phyloP scores from a whole-genome alignment of 2,113 vertebrate species.

The Nettapus auritus region DNA sequence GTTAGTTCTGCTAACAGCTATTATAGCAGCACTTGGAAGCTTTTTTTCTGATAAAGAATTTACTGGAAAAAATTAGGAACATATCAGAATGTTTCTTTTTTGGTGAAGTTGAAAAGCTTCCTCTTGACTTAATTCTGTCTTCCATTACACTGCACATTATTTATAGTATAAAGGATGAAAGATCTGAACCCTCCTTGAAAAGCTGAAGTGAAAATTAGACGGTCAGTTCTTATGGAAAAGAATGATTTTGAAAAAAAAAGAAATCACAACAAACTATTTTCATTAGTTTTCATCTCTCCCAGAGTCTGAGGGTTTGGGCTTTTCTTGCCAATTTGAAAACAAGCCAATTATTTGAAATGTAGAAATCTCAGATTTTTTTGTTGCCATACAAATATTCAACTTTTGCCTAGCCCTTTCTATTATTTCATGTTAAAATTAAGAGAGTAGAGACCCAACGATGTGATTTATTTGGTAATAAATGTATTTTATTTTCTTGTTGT shows the following conservation, averaged over 20 bases:
- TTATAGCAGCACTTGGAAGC: not conserved
- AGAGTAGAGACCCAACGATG: not conserved
- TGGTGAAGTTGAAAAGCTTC: not conserved
- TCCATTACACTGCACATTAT: not conserved
- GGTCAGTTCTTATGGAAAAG: not conserved
- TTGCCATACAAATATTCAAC: not conserved
- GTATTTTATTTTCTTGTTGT: not conserved
- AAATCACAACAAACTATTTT: not conserved
- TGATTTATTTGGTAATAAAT: not conserved
- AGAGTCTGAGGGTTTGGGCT: not conserved
- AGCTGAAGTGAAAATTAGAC: slow-evolving; percentile 28
- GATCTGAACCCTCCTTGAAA: slow-evolving; percentile 19
- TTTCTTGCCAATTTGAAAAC: not conserved
- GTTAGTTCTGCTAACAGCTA: slow-evolving; percentile 4
- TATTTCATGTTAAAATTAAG: not conserved
- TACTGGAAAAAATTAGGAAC: not conserved
- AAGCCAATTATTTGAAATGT: not conserved
- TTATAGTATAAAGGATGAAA: slow-evolving; percentile 19
- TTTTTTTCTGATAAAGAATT: not conserved
- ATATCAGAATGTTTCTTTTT: slow-evolving; percentile 7
- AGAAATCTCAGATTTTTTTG: not conserved
- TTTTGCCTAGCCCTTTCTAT: not conserved
- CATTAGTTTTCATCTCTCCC: not conserved
- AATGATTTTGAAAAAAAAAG: not conserved
- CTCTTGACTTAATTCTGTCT: slow-evolving; percentile 31